Conservation (phyloP, 2,113 vertebrate species). For the Leptocoma aspasia region DNA sequence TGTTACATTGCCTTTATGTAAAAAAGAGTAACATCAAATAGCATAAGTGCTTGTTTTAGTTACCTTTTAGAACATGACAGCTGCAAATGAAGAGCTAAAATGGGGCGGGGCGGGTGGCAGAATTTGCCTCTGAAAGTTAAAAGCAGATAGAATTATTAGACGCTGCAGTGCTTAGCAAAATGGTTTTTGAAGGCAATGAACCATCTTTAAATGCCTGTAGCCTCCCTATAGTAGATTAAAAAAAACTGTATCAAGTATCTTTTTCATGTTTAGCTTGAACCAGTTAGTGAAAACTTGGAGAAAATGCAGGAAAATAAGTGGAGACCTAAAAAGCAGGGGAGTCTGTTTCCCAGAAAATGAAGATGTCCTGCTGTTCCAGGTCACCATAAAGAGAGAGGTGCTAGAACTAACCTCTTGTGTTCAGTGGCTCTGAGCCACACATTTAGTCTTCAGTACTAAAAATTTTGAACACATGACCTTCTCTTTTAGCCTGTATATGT, state of each 20-base stretch:
- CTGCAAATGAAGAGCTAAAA: neutral
- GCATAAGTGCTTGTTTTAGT: neutral
- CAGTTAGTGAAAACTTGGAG: neutral
- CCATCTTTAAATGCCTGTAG: neutral
- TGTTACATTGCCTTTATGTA: neutral
- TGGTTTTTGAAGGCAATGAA: neutral
- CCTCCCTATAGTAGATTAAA: neutral
- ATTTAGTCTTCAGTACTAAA: neutral
- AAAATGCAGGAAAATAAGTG: neutral
- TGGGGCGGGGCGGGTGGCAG: rapidly evolving
- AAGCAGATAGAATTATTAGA: neutral
- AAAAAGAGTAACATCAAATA: neutral
- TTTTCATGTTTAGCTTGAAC: neutral
- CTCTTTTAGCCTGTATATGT: neutral
- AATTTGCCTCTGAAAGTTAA: neutral
- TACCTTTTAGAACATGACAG: neutral
- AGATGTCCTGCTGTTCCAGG: neutral
- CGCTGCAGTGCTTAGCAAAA: neutral
- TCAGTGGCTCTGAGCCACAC: neutral
- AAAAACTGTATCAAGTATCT: neutral
- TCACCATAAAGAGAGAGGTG: neutral
- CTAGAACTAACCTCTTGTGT: neutral
- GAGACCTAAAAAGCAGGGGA: neutral
- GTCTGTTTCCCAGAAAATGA: neutral
- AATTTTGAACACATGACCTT: neutral